Base-by-base conservation (phyloP, 1,140 invertebrate species). In the Neelides sp. region DNA sequence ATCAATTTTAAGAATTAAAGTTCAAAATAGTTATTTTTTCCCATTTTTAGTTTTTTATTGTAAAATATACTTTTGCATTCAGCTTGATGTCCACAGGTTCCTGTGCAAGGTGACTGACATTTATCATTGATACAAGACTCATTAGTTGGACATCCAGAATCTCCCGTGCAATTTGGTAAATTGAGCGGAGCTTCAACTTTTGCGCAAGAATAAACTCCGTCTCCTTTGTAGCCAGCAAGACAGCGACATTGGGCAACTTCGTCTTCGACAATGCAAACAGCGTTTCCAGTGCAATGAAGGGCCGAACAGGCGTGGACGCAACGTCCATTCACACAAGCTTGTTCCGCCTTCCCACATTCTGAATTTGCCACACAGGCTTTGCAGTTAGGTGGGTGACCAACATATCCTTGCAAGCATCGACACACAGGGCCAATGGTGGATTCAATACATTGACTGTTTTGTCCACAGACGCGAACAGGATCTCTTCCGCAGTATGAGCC, bases 71-170 rank as follows among this genome's bases (percentile, higher is more conserved):
- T 61, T 2, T 54, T 54, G 40, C 58, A 61, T 41, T 61, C 58
- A 17, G 58, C 58, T 23, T 46, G 52, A 43, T 57, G 48, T 23
- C 59, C 59, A 34, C 59, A 61, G 7, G 78, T 79, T 40, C 79
- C 79, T 13, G 75, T 69, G 59, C 86, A 92, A 4, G 86, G 86
- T 69, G 89, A 83, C 43, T 71, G 71, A 64, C 85, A 89, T 64
- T 84, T 86, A 57, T 80, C 77, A 54, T 79, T 75, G 45, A 88
- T 83, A 58, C 85, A 89, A 35, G 83, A 79, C 63, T 79, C 70
- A 48, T 80, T 69, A 26, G 72, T 72, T 15, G 71, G 67, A 59
- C 85, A 90, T 64, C 88, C 84, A 0, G 81, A 80, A 58, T 78
- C 83, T 1, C 84, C 77, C 19, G 81, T 71, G 65, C 85, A 89